Base-by-base conservation (phyloP, 2,113 vertebrate species). In the Pontoporia blainvillei region DNA sequence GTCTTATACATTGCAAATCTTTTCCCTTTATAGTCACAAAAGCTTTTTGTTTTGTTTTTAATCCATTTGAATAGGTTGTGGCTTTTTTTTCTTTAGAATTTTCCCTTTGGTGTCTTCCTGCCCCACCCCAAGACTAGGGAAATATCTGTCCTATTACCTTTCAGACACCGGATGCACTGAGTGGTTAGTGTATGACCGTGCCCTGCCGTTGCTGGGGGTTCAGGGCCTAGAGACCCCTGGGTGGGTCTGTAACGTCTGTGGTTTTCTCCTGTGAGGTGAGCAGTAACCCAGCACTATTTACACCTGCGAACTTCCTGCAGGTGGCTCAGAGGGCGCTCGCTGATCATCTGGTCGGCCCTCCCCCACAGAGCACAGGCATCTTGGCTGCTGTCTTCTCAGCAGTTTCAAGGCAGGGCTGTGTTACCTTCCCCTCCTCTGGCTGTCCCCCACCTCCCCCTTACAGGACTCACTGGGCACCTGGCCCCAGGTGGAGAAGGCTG, bases 221-320 rank as follows among this genome's bases (percentile, higher is more conserved):
- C 15, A 1, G 57, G 25, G 34, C 27, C 49, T 87, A 71, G 81
- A n/a, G 29, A 9, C 25, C 12, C 21, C 29, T 9, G 31, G 34
- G 23, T 17, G 64, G 49, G 49, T 27, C 29, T 61, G 85, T 76
- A 62, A 59, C 39, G 66, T 34, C 7, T 1, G 10, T 13, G 79
- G 41, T 25, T 67, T 78, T 78, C 73, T 46, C 29, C 92, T 23
- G 18, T 8, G 49, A 57, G 18, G 69, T 13, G 67, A 41, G 29
- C 4, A 3, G 2, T 15, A 41, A 31, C 20, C 59, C 21, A 3
- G 72, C 12, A 2, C 23, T 52, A 0, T 36, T 0, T 3, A 2
- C 12, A 29, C 59, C 44, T 6, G 69, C 11, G 27, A 29, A 15
- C 57, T 66, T n/a, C 36, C 39, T 15, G 11, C 39, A 29, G 11